Evolutionary conservation across 2,113 vertebrate species (phyloP), one percentile per base, ranked within the genome.

Genomic region (Andinoacara biseriatus): DNA sequence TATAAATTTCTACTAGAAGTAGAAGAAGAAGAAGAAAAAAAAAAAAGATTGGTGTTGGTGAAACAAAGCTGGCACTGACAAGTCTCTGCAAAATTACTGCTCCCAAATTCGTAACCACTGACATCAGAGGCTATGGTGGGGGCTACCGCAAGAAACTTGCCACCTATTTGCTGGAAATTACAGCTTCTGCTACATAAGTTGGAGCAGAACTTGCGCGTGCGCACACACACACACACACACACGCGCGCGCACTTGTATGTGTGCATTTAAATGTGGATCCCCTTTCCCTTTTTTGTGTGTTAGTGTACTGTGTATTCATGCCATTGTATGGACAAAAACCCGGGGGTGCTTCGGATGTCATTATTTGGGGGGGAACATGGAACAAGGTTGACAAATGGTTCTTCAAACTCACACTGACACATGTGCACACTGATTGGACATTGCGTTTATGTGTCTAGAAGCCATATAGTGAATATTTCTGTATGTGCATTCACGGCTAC

Each of bases 321-420:
- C 59, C 56, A 84, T 86, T 81, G 61, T 86, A 35, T 7, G 24
- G 29, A 78, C 38, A 17, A 85, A 81, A 63, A 22, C 58, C 10
- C 65, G 74, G 75, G 78, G 78, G 58, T 86, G 26, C 62, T 17
- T 31, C 78, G 74, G 24, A 52, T 84, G 85, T 77, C 72, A 78
- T 76, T 90, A 87, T 82, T 84, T 10, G 59, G 56, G 84, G 87
- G 85, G 82, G 88, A 83, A 91, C 86, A 89, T 84, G 86, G 85
- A 83, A 91, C 87, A 91, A 88, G 87, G 82, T 80, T 93, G 93
- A 95, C 84, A 90, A 95, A 95, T 93, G 76, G 76, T 33, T 90
- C 93, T 82, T 65, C 52, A 93, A 94, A 94, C 84, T 69, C 22
- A 10, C 72, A 69, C 49, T 94, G 92, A 94, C 91, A 86, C 74